Evolutionary conservation across 2,113 vertebrate species (phyloP).

Genomic region (Cromileptes altivelis): DNA sequence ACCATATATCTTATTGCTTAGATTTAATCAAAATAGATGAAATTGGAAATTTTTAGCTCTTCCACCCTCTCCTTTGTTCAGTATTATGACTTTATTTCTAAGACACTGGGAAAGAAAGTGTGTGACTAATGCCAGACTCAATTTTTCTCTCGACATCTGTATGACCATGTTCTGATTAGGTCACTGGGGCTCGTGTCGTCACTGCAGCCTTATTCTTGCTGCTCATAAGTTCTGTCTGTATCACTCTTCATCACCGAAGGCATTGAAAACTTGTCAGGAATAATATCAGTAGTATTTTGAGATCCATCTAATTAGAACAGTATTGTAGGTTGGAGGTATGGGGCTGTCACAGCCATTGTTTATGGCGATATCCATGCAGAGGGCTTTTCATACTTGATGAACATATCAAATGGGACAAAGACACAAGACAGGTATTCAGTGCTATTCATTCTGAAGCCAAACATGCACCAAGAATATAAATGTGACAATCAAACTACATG

Average conservation of each 20-base stretch:
- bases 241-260: conserved; percentile 71
- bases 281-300: conserved; percentile 70
- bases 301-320: conserved; percentile 64
- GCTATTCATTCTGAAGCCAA: conserved; percentile 45
- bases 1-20: conserved; percentile 61
- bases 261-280: conserved; percentile 72
- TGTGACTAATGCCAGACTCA: conserved; percentile 66
- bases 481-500: neutral
- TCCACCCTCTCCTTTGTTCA: conserved; percentile 64
- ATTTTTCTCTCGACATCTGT: conserved; percentile 62
- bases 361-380: conserved; percentile 50
- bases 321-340: conserved; percentile 47
- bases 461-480: conserved; percentile 21
- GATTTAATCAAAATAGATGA: conserved; percentile 67
- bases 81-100: conserved; percentile 59
- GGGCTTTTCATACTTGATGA: conserved; percentile 56
- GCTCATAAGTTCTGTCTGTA: conserved; percentile 74
- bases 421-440: conserved; percentile 48
- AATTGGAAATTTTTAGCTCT: conserved; percentile 42
- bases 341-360: conserved; percentile 50
- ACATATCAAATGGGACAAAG: conserved; percentile 53
- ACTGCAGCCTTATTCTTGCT: conserved; percentile 65
- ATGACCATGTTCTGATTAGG: conserved; percentile 76
- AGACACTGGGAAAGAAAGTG: conserved; percentile 39
- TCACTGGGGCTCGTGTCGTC: conserved; percentile 71